Evolutionary conservation across 2,888 invertebrate genomes (phyloP), one percentile per base, ranked within the genome.

Genomic region (Ophraella communa): DNA sequence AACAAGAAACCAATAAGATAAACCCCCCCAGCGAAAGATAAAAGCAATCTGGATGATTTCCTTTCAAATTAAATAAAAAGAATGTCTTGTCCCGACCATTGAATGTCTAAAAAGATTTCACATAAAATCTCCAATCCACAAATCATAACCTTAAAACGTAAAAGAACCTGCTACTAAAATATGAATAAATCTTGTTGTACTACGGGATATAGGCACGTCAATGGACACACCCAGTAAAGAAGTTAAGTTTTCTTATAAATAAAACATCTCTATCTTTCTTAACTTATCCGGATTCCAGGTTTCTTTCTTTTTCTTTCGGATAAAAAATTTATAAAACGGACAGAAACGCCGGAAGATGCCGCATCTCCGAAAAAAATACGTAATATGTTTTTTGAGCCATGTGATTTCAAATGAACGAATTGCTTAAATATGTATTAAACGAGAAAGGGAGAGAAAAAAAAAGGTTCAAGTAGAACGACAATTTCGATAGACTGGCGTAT

Each of bases 201-300:
- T n/a, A n/a, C n/a, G n/a, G n/a, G 27, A 8, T 27, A 27, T 10
- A 1, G 4, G 11, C n/a, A 7, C 45, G 45, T 10, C 45, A n/a
- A 21, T 45, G 45, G 45, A 45, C 3, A n/a, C n/a, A 45, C n/a
- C 33, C 47, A 33, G 57, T 57, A 47, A 47, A 47, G 30, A 57
- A 57, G 57, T 47, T 47, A 47, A 57, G 47, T 47, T 33, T 20
- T 23, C 47, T 14, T 33, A 57, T 57, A 57, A 33, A 57, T 57
- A 57, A 57, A 57, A 57, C 45, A 57, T 57, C 30, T 44, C 33
- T 27, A 21, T 27, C 23, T 1, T 14, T n/a, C 47, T 18, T 33
- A 57, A 47, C 45, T 30, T 33, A 57, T 57, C 57, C 57, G 20
- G 20, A 47, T 44, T 47, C 14, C 57, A 23, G 14, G 35, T 39